A percentile compares a stretch with the other conserved stretches of the same genome.
Conservation (phyloP, 2,113 vertebrate species). For the Amphiprion ocellaris region DNA sequence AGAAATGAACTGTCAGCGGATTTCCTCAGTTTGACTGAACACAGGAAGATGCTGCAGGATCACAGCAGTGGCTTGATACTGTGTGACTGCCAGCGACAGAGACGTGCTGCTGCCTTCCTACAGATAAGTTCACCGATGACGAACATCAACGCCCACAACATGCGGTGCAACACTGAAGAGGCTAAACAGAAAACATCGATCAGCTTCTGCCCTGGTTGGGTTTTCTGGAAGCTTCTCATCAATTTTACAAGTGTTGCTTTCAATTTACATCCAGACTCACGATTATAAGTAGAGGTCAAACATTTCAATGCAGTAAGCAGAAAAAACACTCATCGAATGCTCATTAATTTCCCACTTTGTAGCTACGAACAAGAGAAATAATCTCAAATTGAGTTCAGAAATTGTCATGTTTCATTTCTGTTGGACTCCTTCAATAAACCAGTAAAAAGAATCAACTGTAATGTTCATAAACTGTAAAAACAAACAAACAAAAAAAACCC, state of each 20-base stretch:
- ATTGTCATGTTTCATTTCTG: too few relatives aligned
- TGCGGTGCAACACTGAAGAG: background rate
- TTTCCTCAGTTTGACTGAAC: conserved; percentile 62
- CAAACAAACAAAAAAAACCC: too few relatives aligned
- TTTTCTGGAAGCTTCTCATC: background rate
- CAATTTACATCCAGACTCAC: too few relatives aligned
- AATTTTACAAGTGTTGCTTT: background rate
- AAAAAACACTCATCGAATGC: too few relatives aligned
- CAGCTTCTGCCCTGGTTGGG: conserved; percentile 14
- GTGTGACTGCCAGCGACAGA: conserved; percentile 61
- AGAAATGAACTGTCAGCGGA: conserved; percentile 61
- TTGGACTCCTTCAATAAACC: too few relatives aligned
- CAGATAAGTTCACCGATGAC: conserved; percentile 62
- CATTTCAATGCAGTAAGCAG: too few relatives aligned
- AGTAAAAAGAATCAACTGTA: too few relatives aligned
- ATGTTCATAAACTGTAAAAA: too few relatives aligned
- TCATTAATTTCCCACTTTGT: too few relatives aligned
- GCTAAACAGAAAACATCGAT: background rate
- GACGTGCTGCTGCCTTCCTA: conserved; percentile 42
- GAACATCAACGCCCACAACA: conserved; percentile 17
- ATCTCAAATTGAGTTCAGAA: too few relatives aligned
- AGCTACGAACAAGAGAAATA: too few relatives aligned
- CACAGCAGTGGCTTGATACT: conserved; percentile 59
- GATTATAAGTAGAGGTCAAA: too few relatives aligned
- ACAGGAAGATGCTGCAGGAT: conserved; percentile 52